These are phyloP conservation scores for Orientallactaga sibirica DNA, from an alignment of 2,797 vertebrate genomes.

Conservation along the genomic window DNA sequence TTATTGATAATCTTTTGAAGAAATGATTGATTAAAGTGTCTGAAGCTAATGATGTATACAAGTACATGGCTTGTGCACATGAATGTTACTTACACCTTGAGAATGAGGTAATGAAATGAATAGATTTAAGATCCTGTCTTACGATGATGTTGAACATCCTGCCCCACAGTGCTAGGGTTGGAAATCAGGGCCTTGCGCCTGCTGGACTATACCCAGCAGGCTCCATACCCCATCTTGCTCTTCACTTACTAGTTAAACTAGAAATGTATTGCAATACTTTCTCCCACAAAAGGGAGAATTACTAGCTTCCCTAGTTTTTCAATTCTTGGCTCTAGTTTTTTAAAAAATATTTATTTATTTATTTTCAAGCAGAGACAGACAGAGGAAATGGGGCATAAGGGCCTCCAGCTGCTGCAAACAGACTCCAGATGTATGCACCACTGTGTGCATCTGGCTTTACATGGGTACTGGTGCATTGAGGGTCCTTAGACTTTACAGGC, in stretches of 20 bases:
- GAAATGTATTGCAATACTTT: neutral
- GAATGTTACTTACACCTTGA: slow-evolving; percentile 23
- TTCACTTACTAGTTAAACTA: slow-evolving; percentile 39
- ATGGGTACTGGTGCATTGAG: no score
- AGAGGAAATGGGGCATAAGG: no score
- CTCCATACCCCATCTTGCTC: neutral
- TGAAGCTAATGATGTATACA: neutral
- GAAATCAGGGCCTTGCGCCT: neutral
- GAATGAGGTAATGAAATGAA: slow-evolving; percentile 26
- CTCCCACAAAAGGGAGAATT: slow-evolving; percentile 25
- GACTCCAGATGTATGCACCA: no score
- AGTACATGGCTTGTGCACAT: neutral
- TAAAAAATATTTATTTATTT: no score
- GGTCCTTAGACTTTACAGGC: no score
- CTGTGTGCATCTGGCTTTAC: no score
- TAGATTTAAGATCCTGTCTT: slow-evolving; percentile 16
- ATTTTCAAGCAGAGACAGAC: no score
- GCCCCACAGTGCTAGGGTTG: neutral
- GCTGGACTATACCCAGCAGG: neutral
- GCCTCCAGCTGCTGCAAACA: no score
- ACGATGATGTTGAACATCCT: neutral
- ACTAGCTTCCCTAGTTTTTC: slow-evolving; percentile 46
- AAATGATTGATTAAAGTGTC: slow-evolving; percentile 50
- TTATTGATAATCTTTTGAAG: slow-evolving; percentile 39
- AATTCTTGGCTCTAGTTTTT: neutral